Percentiles rank a stretch among this genome's conserved stretches.
phyloP scores from a whole-genome alignment of 2,113 vertebrate species.

The Chiloscyllium plagiosum region DNA sequence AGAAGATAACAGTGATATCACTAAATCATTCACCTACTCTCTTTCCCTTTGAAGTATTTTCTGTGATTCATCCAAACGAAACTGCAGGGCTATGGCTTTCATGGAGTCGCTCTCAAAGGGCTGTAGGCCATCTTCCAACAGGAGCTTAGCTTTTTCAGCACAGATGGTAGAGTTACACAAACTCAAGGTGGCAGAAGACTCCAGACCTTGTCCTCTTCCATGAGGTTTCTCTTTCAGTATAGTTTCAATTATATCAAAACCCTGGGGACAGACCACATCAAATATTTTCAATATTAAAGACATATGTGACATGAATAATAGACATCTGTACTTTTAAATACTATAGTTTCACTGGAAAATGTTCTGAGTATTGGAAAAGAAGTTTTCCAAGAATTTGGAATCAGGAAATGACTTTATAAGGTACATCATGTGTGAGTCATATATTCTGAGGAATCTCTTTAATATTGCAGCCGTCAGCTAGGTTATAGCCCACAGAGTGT shows the following conservation, averaged over 20 bases:
- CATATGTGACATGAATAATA: neutral
- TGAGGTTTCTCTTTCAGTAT: constrained; percentile 41
- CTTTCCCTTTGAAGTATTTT: constrained; percentile 55
- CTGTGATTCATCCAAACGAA: constrained; percentile 48
- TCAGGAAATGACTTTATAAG: neutral
- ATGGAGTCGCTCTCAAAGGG: constrained; percentile 41
- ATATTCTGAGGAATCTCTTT: neutral
- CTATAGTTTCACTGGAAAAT: neutral
- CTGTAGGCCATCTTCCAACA: neutral
- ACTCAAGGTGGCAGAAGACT: constrained; percentile 36
- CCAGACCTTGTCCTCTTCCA: constrained; percentile 36
- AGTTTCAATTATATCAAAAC: constrained; percentile 37
- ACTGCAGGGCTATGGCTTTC: constrained; percentile 44
- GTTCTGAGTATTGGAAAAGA: neutral
- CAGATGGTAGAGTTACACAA: neutral
- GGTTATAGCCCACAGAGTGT: neutral
- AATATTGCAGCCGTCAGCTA: neutral
- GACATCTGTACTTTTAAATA: neutral
- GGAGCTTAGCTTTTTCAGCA: constrained; percentile 32
- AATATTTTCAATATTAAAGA: neutral
- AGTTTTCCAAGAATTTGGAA: neutral
- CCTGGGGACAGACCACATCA: constrained; percentile 45
- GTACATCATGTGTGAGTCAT: neutral
- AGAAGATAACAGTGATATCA: neutral
- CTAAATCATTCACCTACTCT: constrained; percentile 53